phyloP scores from a whole-genome alignment of 1,140 invertebrate species.

The Berghia stephanieae region DNA sequence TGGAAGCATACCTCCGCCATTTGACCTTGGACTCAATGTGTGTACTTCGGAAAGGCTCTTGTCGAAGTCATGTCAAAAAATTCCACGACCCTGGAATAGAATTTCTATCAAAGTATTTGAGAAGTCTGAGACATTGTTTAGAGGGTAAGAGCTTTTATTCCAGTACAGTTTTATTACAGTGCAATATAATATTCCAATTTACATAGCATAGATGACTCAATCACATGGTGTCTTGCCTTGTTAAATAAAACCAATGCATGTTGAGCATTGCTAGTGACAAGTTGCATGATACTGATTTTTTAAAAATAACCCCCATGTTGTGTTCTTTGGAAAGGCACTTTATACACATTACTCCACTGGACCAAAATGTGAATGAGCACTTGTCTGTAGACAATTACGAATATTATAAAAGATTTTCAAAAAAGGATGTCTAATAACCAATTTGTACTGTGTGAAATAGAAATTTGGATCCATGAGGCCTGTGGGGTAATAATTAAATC shows the following conservation, averaged over 20 bases:
- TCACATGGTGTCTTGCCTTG: neutral
- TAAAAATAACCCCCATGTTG: too few species aligned
- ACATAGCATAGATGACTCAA: neutral
- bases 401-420: neutral
- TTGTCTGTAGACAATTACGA: neutral
- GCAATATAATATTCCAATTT: neutral
- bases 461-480: too few species aligned
- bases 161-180: neutral
- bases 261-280: neutral
- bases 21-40: slow-evolving; percentile 6
- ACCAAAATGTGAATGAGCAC: neutral
- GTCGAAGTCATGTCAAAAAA: slow-evolving; percentile 35
- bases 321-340: neutral
- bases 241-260: neutral
- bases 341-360: slow-evolving; percentile 17
- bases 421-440: neutral
- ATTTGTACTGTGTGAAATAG: too few species aligned
- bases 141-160: slow-evolving; percentile 26
- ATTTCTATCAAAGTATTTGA: slow-evolving; percentile 44
- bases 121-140: slow-evolving; percentile 32
- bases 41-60: slow-evolving; percentile 35
- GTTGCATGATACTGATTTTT: too few species aligned
- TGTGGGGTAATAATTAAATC: too few species aligned
- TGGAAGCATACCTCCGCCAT: slow-evolving; percentile 27
- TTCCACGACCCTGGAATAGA: slow-evolving; percentile 46